These are phyloP conservation scores for Julus scanicus DNA, from an alignment of 2,888 invertebrate genomes.

Conservation along the genomic window DNA sequence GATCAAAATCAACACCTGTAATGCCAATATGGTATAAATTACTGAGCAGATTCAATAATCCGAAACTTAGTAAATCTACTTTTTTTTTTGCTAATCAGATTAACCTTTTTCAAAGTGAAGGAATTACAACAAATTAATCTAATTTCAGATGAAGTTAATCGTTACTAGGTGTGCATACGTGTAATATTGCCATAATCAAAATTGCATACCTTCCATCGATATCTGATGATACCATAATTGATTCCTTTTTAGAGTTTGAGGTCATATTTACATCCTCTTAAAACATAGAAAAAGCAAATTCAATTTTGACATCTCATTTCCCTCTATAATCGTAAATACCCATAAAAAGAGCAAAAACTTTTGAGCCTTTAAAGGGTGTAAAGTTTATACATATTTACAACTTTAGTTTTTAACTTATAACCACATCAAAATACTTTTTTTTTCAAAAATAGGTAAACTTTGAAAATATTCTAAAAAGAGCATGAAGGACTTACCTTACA, in stretches of 20 bases:
- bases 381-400: neutral
- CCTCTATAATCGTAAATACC: neutral
- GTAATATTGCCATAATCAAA: neutral
- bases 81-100: too few relatives aligned
- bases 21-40: too few relatives aligned
- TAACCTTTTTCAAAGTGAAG: too few relatives aligned
- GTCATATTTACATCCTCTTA: neutral
- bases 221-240: neutral
- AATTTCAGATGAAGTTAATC: too few relatives aligned
- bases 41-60: too few relatives aligned
- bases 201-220: neutral
- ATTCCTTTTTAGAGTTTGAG: neutral
- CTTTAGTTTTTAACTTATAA: neutral
- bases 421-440: neutral
- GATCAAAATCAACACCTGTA: too few relatives aligned
- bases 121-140: too few relatives aligned
- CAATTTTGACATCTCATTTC: neutral
- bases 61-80: too few relatives aligned
- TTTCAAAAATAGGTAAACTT: neutral
- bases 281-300: neutral
- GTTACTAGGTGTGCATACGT: too few relatives aligned
- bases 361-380: neutral
- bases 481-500: neutral
- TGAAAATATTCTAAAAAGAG: neutral
- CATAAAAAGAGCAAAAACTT: neutral